Percentiles rank a stretch among this genome's conserved stretches.
Conservation (phyloP, 2,797 vertebrate genomes). For the Parotocinclus haroldoi region DNA sequence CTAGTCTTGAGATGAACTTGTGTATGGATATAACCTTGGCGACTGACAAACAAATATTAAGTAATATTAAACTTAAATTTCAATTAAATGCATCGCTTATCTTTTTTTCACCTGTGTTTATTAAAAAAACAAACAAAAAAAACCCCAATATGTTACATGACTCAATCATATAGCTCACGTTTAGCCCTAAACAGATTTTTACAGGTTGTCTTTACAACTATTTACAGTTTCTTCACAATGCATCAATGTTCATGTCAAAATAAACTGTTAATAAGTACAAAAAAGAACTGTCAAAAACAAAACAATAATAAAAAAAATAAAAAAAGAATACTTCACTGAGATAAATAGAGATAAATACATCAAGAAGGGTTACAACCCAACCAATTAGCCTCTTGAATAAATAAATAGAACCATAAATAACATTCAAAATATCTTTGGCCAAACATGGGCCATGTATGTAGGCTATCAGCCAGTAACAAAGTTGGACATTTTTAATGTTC, state of each 20-base stretch:
- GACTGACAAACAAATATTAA: background rate
- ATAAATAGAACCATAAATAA: conserved; percentile 80
- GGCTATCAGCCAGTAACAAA: conserved; percentile 22
- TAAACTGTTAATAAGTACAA: conserved; percentile 72
- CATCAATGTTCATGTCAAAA: conserved; percentile 63
- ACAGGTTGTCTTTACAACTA: conserved; percentile 64
- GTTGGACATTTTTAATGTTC: conserved; percentile 28
- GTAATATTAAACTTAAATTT: conserved; percentile 2
- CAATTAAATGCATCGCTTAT: background rate
- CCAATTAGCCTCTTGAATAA: conserved; percentile 59
- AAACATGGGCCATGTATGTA: conserved; percentile 56
- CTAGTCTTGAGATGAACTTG: no score
- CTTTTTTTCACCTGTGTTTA: conserved; percentile 69
- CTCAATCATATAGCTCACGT: conserved; percentile 64
- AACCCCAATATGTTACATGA: conserved; percentile 71
- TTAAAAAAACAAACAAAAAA: conserved; percentile 59
- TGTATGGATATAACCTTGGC: no score
- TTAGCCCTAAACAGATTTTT: conserved; percentile 72
- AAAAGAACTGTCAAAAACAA: conserved; percentile 69
- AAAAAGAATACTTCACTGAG: conserved; percentile 67
- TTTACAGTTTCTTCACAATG: conserved; percentile 71
- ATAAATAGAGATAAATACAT: conserved; percentile 80
- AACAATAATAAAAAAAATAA: conserved; percentile 69
- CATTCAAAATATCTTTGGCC: conserved; percentile 75
- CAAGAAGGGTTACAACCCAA: conserved; percentile 25